phyloP scores from a whole-genome alignment of 1,140 invertebrate genomes.

The Cephus cinctus region DNA sequence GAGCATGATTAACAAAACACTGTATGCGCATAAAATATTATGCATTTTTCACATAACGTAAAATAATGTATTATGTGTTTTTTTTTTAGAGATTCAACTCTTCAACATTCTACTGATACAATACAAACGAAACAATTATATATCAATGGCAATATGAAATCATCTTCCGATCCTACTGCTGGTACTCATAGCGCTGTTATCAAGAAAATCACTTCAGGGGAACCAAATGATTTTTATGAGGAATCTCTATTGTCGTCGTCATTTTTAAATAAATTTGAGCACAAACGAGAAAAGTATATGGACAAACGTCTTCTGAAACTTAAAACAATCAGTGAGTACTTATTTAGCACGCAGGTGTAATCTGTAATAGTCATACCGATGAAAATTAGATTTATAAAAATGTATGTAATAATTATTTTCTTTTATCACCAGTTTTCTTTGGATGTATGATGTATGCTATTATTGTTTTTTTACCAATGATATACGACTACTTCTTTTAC shows the following conservation, averaged over 20 bases:
- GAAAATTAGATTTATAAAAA: background rate
- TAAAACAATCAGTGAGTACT: constrained; percentile 30
- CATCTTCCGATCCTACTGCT: constrained; percentile 11
- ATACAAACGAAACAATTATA: constrained; percentile 18
- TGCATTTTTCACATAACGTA: background rate
- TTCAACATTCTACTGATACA: constrained; percentile 15
- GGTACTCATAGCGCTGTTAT: constrained; percentile 10
- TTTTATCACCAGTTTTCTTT: constrained; percentile 32
- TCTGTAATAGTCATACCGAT: background rate
- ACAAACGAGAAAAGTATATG: constrained; percentile 12
- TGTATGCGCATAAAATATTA: constrained; percentile 24
- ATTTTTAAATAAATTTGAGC: constrained; percentile 15
- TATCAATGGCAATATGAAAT: constrained; percentile 18
- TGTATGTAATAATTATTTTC: background rate
- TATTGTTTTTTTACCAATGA: constrained; percentile 35
- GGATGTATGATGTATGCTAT: constrained; percentile 34
- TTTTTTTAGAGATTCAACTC: constrained; percentile 15
- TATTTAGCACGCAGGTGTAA: background rate
- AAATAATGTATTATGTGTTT: background rate
- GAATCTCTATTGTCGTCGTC: constrained; percentile 10
- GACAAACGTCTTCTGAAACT: constrained; percentile 24
- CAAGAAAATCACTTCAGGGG: constrained; percentile 7
- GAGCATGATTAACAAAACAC: constrained; percentile 38
- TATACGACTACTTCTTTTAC: constrained; percentile 38
- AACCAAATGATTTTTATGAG: constrained; percentile 10